Evolutionary conservation across 2,113 vertebrate genomes (phyloP), one percentile per base, ranked within the genome.

Genomic region (Sinocyclocheilus anophthalmus): DNA sequence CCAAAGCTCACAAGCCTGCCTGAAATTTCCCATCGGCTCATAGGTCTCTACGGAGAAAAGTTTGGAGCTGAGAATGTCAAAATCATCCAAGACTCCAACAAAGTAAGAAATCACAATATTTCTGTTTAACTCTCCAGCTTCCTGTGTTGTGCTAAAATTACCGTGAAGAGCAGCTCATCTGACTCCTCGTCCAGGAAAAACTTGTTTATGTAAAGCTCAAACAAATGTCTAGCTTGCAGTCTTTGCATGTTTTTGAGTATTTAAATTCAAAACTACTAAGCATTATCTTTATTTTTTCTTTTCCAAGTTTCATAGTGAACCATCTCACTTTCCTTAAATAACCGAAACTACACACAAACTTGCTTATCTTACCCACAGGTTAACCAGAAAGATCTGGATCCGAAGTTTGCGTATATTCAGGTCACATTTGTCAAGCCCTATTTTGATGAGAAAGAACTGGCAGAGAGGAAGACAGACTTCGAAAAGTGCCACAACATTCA

Each of bases 11-110:
- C 98, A 0, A 96, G 96, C 30, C 96, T 99, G 39, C 97, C 98
- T 0, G 98, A 99, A 89, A 99, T 99, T 93, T 99, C 98, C 33
- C 95, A 97, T 88, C 96, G 97, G 72, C 96, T 99, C 59, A 92
- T 96, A 73, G 95, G 95, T 42, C 96, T 99, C 76, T 99, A 99
- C 18, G 97, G 96, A 81, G 97, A 99, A 50, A 99, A 99, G 89
- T 99, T 99, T 92, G 98, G 98, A 24, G 89, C 95, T 0, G 97
- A 99, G 87, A 98, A 96, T 61, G 96, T 99, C 72, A 96, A 95
- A 92, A 99, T 99, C 84, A 97, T 99, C 88, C 97, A 98, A 90
- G 98, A 99, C 93, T 99, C 98, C 10, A 96, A 97, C 92, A 99
- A 99, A 97, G 98, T 97, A 93, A n/a, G 30, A 93, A 70, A 5